phyloP scores from a whole-genome alignment of 2,797 vertebrate genomes.

The Hozukius guyotensis region DNA sequence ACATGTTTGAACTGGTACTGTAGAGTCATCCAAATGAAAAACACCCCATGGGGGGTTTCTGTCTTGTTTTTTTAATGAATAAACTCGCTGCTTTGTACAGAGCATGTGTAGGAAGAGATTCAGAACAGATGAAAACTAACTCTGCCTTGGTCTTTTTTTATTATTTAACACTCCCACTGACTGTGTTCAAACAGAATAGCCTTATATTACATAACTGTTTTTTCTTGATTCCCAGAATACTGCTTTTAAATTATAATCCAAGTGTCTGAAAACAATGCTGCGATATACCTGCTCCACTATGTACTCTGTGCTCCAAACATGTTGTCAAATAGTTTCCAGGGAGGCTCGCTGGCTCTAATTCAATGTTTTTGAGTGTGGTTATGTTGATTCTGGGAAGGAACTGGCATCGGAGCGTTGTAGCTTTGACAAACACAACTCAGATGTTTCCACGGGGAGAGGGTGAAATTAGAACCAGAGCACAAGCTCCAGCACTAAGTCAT shows the following conservation, averaged over 20 bases:
- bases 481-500: slow-evolving; percentile 30
- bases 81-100: not conserved
- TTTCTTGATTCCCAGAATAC: not conserved
- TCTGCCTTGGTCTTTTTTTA: not conserved
- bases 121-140: slow-evolving; percentile 4
- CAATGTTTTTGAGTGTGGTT: not conserved
- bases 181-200: not conserved
- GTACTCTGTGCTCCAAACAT: not conserved
- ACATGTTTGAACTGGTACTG: slow-evolving; percentile 38
- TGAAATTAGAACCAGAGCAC: slow-evolving; percentile 63
- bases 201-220: not conserved
- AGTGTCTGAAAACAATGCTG: not conserved
- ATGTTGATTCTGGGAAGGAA: slow-evolving; percentile 24
- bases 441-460: slow-evolving; percentile 34
- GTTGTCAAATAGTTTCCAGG: not conserved
- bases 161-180: not conserved
- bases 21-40: not conserved
- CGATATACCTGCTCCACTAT: not conserved
- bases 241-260: not conserved
- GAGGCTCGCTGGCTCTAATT: not conserved
- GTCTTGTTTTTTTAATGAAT: not conserved
- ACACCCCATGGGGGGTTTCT: not conserved
- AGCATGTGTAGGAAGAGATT: not conserved
- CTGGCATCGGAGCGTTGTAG: slow-evolving; percentile 3
- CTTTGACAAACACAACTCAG: slow-evolving; percentile 21